Evolutionary conservation across 2,113 vertebrate genomes (phyloP), one percentile per base, ranked within the genome.

Genomic region (Carettochelys insculpta): DNA sequence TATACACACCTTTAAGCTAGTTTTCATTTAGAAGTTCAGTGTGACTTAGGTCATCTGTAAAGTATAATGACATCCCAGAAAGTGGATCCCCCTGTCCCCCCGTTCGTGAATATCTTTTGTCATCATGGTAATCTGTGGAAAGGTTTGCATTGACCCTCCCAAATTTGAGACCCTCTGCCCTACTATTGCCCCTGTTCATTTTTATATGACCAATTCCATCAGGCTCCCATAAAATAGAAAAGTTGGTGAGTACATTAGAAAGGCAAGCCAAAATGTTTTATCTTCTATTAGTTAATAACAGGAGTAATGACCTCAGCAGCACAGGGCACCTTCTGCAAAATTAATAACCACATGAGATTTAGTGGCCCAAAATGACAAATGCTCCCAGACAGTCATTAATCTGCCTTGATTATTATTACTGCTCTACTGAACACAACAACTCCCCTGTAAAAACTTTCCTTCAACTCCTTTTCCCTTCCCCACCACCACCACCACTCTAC

Each of bases 311-410:
- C 97, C 96, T 97, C 94, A 95, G 93, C 92, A 96, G 92, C 89
- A 88, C 80, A 96, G 94, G 91, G 90, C 92, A 95, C 96, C 95
- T 97, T 92, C 92, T 97, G 94, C 95, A 95, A 94, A 97, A 97
- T 97, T 97, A 97, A 97, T 97, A 97, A 93, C 95, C 96, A 88
- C 95, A 90, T 68, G 92, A 94, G 94, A 95, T 95, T 97, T 98
- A 98, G 97, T 97, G 96, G 95, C 92, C 95, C 96, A 95, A 87
- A 94, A 93, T 93, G 9, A 94, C 94, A 94, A 97, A 97, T 95
- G 97, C 95, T 94, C 94, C 91, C 89, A 97, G 95, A 94, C 80
- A 94, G 92, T 88, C 96, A 96, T 97, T 97, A 97, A 97, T 98
- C 96, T 97, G 85, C 89, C 94, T 95, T 96, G 94, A 97, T 97